These are phyloP conservation scores for Ephestia elutella DNA, from an alignment of 1,140 invertebrate genomes.

Conservation along the genomic window DNA sequence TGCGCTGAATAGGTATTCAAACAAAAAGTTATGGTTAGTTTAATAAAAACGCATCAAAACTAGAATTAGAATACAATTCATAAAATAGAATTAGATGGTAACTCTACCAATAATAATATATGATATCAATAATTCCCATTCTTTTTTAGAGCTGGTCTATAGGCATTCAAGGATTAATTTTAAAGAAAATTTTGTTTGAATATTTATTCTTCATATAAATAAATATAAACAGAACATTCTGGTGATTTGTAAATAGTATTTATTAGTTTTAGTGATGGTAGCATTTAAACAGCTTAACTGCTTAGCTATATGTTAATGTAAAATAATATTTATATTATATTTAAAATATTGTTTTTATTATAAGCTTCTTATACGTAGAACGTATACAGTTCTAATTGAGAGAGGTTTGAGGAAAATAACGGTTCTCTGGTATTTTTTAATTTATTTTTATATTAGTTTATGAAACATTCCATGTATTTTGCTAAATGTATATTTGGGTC, in stretches of 20 bases:
- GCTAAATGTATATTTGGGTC: constrained; percentile 46
- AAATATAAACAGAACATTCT: constrained; percentile 39
- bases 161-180: background rate
- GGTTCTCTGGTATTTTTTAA: constrained; percentile 22
- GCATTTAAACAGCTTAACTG: constrained; percentile 63
- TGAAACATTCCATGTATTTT: constrained; percentile 38
- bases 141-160: too few relatives aligned
- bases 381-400: constrained; percentile 36
- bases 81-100: too few relatives aligned
- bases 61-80: too few relatives aligned
- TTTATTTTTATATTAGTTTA: constrained; percentile 35
- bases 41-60: too few relatives aligned
- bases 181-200: background rate
- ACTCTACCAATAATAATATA: too few relatives aligned
- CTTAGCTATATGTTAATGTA: constrained; percentile 67
- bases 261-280: constrained; percentile 65
- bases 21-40: background rate
- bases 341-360: constrained; percentile 59
- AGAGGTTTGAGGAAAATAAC: constrained; percentile 14
- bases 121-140: too few relatives aligned
- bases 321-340: constrained; percentile 71
- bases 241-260: constrained; percentile 72
- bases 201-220: background rate
- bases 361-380: constrained; percentile 55
- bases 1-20: background rate